Base-by-base conservation (phyloP, 2,888 invertebrate species). In the Deilephila porcellus region DNA sequence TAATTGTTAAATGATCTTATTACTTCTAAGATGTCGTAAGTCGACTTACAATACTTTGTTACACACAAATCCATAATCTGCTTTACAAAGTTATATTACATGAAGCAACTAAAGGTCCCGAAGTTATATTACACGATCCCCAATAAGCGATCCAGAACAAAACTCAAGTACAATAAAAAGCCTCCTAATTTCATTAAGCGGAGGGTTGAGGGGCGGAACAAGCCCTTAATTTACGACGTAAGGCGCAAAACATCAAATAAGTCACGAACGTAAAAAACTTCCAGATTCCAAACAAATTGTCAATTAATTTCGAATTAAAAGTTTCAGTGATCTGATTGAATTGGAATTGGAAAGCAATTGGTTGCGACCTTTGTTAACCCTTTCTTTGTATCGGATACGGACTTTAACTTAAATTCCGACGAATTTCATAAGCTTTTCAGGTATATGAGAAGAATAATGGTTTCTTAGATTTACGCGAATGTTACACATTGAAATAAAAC, bases 181-280 rank as follows among this genome's bases (percentile, higher is more conserved):
- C 14, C 67, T 52, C 45, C 45, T 67, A 67, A 67, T 67, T 67
- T 67, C 67, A 67, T 67, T 67, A 67, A 67, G 34, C 63, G 34
- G 67, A 67, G 52, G 67, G 67, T 52, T 45, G 52, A 52, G 45
- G 64, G 64, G 52, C 67, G 67, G 25, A 67, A 67, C 67, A 67
- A 67, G 67, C 67, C 25, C 67, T 67, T 67, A 67, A 67, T 67
- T 67, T 67, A 67, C 67, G 45, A 25, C 64, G 64, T 45, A 67
- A 67, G 67, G 52, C 63, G 63, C 67, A 67, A 67, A 67, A 67
- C 67, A 67, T 52, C 67, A 67, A 67, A 67, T 67, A 67, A 67
- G 67, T 67, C 67, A 25, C 45, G 52, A 25, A 29, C 67, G 52
- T 67, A 67, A 67, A 67, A 67, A 67, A n/a, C 45, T 67, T 25